Evolutionary conservation across 2,797 vertebrate species (phyloP).

Genomic region (Rhabdomys pumilio): DNA sequence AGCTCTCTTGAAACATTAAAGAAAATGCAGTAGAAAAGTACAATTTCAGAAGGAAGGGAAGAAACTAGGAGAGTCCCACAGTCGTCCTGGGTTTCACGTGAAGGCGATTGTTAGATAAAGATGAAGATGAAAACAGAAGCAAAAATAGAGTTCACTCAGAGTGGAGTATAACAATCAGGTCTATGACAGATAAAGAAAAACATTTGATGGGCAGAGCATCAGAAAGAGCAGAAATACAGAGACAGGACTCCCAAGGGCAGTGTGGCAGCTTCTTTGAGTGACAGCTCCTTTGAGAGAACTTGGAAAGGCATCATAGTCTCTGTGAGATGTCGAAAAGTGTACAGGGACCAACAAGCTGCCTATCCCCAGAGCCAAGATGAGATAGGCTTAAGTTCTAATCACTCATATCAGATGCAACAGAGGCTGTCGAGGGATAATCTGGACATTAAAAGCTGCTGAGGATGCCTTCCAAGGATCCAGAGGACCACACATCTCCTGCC

Average conservation of each 20-base stretch:
- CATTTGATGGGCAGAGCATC: neutral
- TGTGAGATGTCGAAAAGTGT: neutral
- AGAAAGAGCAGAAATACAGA: neutral
- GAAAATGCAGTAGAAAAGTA: neutral
- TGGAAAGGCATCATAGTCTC: neutral
- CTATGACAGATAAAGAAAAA: neutral
- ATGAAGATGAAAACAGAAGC: neutral
- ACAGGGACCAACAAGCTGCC: neutral
- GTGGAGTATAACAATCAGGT: neutral
- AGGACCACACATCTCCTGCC: neutral
- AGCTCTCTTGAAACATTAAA: neutral
- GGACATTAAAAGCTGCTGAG: neutral
- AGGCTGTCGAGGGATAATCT: neutral
- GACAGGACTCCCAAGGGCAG: neutral
- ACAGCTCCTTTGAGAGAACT: neutral
- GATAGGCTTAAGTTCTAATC: neutral
- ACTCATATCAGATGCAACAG: neutral
- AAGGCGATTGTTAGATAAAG: neutral
- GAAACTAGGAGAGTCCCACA: neutral
- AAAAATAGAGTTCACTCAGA: neutral
- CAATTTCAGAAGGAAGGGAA: neutral
- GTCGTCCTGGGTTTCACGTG: neutral
- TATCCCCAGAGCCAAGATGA: neutral
- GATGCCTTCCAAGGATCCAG: slow-evolving; percentile 17
- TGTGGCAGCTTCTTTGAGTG: neutral